Conservation (phyloP, 2,888 invertebrate species). For the Andrena bicolor region DNA sequence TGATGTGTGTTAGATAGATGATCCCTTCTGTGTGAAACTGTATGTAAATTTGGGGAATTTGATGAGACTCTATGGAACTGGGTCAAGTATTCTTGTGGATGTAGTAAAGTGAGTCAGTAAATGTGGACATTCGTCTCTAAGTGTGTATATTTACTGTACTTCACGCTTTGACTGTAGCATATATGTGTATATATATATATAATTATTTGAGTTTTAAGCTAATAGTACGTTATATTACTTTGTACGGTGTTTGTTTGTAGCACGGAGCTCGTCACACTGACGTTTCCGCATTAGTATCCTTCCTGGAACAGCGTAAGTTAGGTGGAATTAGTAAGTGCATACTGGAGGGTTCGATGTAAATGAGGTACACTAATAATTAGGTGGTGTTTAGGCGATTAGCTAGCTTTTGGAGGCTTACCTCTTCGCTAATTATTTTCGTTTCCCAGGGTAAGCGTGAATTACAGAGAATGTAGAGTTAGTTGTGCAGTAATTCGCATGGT, state of each 20-base stretch:
- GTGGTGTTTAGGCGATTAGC: background rate
- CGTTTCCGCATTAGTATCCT: constrained; percentile 85
- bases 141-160: constrained; percentile 14
- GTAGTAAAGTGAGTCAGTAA: background rate
- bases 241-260: constrained; percentile 82
- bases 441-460: constrained; percentile 78
- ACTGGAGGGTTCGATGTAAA: background rate
- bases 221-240: constrained; percentile 81
- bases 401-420: constrained; percentile 75
- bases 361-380: background rate
- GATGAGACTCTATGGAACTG: no score
- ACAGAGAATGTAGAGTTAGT: constrained; percentile 77
- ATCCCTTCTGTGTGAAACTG: no score
- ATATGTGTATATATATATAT: constrained; percentile 44
- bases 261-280: constrained; percentile 82
- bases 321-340: constrained; percentile 39
- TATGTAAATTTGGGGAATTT: no score
- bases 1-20: no score
- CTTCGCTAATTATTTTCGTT: constrained; percentile 76
- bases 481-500: constrained; percentile 72
- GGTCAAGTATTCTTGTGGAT: no score
- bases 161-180: constrained; percentile 27
- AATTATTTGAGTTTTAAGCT: constrained; percentile 74
- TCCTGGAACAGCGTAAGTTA: constrained; percentile 79
- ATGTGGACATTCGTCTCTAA: background rate